These are phyloP conservation scores for Bothrops alternatus DNA, from an alignment of 2,797 vertebrate genomes.

Conservation along the genomic window DNA sequence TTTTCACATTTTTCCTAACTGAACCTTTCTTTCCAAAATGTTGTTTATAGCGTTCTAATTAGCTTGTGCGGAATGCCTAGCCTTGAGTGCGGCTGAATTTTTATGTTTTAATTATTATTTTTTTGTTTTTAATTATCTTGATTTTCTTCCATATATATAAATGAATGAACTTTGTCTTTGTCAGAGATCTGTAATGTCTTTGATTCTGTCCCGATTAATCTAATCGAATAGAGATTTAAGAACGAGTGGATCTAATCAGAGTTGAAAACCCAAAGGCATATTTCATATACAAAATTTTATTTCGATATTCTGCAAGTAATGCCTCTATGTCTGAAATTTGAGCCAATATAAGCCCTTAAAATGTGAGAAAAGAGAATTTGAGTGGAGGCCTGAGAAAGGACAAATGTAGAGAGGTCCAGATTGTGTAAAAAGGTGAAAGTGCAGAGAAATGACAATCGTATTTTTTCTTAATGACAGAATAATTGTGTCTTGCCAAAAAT, in stretches of 20 bases:
- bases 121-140: not conserved
- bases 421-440: not conserved
- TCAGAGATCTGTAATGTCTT: not conserved
- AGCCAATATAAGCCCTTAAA: not conserved
- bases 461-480: not conserved
- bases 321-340: not conserved
- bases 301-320: not conserved
- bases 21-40: not conserved
- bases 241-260: not conserved
- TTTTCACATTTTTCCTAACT: not conserved
- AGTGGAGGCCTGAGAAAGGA: not conserved
- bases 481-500: not conserved
- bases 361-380: not conserved
- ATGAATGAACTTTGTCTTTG: not conserved
- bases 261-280: not conserved
- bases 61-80: not conserved
- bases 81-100: not conserved
- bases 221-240: not conserved
- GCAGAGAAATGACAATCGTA: not conserved
- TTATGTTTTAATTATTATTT: not conserved
- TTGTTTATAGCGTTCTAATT: not conserved
- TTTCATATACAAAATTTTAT: not conserved
- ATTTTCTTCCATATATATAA: not conserved
- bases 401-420: not conserved
- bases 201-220: not conserved